Base-by-base conservation (phyloP, 2,888 invertebrate genomes). In the Platerodrilus igneus region DNA sequence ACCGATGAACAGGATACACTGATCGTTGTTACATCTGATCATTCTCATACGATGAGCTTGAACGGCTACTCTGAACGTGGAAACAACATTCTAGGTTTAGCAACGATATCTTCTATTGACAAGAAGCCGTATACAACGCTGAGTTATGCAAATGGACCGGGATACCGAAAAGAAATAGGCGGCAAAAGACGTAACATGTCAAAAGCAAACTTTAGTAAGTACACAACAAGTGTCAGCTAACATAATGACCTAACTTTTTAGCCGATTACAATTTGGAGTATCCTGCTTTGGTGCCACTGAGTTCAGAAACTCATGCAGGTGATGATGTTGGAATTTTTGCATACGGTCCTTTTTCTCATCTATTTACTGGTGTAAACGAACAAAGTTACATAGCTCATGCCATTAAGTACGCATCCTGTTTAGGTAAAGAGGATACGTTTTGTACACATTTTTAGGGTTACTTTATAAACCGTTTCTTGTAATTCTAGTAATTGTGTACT, bases 291-390 rank as follows among this genome's bases (percentile, higher is more conserved):
- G 74, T 77, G 0, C 83, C 84, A 0, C 66, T 77, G 15, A 13
- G 53, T 0, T 61, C 72, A 7, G 84, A 83, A 53, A 82, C 83
- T 0, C 85, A 86, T 52, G 83, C 82, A 0, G 85, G 85, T 0
- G 88, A 89, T 47, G 89, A 89, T 62, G 88, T 90, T 0, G 78
- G 80, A 0, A 81, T 89, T 0, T 87, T 78, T 63, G 87, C 89
- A n/a, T n/a, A n/a, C n/a, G n/a, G n/a, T n/a, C n/a, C n/a, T n/a
- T n/a, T n/a, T n/a, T n/a, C n/a, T n/a, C n/a, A n/a, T n/a, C n/a
- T n/a, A n/a, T n/a, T n/a, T n/a, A n/a, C n/a, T n/a, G n/a, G n/a
- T n/a, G n/a, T n/a, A n/a, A n/a, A n/a, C n/a, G n/a, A n/a, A n/a
- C n/a, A n/a, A n/a, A n/a, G n/a, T n/a, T n/a, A n/a, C n/a, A n/a